These are phyloP conservation scores for Laothoe populi DNA, from an alignment of 2,888 invertebrate genomes.

Conservation along the genomic window DNA sequence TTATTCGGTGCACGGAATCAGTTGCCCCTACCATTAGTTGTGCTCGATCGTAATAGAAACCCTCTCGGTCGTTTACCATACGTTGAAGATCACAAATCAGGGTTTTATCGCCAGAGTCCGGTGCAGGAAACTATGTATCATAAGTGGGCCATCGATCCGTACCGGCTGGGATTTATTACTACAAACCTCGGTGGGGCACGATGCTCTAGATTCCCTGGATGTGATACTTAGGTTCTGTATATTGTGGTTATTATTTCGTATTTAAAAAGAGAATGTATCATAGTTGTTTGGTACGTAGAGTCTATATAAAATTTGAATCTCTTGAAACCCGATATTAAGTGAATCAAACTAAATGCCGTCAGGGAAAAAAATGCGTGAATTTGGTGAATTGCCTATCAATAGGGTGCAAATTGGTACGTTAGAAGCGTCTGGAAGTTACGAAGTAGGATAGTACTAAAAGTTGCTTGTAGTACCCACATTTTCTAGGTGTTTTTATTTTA, in stretches of 20 bases:
- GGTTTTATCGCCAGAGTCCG: slow-evolving; percentile 63
- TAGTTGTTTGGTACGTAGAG: too few relatives aligned
- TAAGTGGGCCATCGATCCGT: slow-evolving; percentile 67
- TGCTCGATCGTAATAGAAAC: slow-evolving; percentile 33
- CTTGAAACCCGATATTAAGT: too few relatives aligned
- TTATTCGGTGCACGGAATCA: slow-evolving; percentile 29
- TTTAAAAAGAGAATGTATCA: too few relatives aligned
- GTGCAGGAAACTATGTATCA: slow-evolving; percentile 69
- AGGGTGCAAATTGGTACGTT: too few relatives aligned
- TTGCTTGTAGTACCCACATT: too few relatives aligned
- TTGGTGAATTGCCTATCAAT: too few relatives aligned
- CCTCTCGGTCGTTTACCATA: slow-evolving; percentile 26
- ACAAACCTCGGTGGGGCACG: slow-evolving; percentile 39
- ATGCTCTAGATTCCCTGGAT: slow-evolving; percentile 39
- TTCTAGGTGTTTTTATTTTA: too few relatives aligned
- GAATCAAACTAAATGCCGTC: too few relatives aligned
- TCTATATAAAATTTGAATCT: too few relatives aligned
- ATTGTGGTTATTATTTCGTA: background rate
- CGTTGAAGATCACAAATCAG: slow-evolving; percentile 57
- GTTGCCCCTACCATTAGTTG: slow-evolving; percentile 33
- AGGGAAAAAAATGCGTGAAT: too few relatives aligned
- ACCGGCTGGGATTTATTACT: slow-evolving; percentile 67
- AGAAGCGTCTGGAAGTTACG: too few relatives aligned
- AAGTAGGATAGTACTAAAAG: too few relatives aligned
- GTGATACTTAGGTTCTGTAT: slow-evolving; percentile 5